Base-by-base conservation (phyloP, 2,888 invertebrate genomes). In the Salticus scenicus region DNA sequence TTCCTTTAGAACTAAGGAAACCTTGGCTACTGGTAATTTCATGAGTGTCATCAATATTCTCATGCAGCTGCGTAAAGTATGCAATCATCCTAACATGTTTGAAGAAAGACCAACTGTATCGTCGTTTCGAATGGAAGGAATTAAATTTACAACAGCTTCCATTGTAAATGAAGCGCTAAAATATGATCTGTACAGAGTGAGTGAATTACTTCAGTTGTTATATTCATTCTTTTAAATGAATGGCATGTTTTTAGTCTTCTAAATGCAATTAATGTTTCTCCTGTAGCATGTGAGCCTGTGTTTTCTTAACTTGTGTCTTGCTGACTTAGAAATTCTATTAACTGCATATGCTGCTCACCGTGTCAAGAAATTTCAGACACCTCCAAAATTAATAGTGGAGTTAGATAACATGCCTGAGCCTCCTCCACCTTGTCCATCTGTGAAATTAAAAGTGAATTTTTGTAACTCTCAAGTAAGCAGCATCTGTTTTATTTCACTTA, bases 1-100 rank as follows among this genome's bases (percentile, higher is more conserved):
- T n/a, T n/a, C n/a, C n/a, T n/a, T n/a, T 91, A 97, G 97, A 91
- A 99, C 99, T 71, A 95, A 94, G 91, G 98, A 98, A 93, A 97
- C 97, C 10, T 93, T 99, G 89, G 95, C 96, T 28, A 94, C 95
- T 78, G 99, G 99, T 80, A 98, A 97, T 92, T 94, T 98, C 90
- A 92, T 98, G 88, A 97, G 97, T 92, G 98, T 98, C 10, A 97
- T 98, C 90, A 98, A 98, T 92, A 96, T 98, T 89, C 93, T 98
- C 87, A 98, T 98, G 98, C 98, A 98, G 92, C 93, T 98, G 90
- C 94, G 98, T 79, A 98, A 98, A 93, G 97, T 98, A 89, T 98
- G 98, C 93, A 98, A 98, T 92, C 98, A 98, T 93, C 98, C 98
- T 20, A 98, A 98, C 93, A 93, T 98, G 90, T 98, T 98, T 92